phyloP scores from a whole-genome alignment of 2,888 invertebrate species.

The Agriopis aurantiaria region DNA sequence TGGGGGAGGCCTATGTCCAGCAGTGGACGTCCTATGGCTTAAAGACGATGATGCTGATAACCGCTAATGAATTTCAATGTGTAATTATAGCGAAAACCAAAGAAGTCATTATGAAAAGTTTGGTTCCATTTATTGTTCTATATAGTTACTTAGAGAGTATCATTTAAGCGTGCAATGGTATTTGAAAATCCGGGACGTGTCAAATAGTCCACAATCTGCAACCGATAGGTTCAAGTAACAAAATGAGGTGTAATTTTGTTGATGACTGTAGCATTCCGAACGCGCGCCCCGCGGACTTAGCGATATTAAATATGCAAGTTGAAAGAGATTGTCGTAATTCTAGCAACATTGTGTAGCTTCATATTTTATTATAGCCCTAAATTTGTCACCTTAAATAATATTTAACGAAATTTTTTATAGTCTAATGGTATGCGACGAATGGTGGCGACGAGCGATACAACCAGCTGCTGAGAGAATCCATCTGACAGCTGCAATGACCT shows the following conservation, averaged over 20 bases:
- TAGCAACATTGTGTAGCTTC: background rate
- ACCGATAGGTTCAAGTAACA: conserved; percentile 67
- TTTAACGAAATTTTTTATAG: no score
- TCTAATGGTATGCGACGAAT: no score
- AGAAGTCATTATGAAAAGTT: no score
- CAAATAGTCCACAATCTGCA: conserved; percentile 75
- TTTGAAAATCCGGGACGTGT: conserved; percentile 56
- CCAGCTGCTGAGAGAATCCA: no score
- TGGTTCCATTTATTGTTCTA: background rate
- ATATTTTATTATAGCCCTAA: background rate
- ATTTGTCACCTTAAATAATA: no score
- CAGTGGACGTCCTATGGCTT: no score
- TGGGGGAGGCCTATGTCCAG: no score
- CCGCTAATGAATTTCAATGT: no score
- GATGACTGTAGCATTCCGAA: conserved; percentile 77
- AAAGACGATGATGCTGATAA: no score
- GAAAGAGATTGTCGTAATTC: conserved; percentile 15
- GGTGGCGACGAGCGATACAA: no score
- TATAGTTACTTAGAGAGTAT: background rate
- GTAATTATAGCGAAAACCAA: no score
- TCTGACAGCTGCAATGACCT: no score
- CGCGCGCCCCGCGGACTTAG: conserved; percentile 66
- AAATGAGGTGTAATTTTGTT: conserved; percentile 80
- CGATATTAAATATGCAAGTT: conserved; percentile 46
- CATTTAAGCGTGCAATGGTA: conserved; percentile 45